Evolutionary conservation across 2,888 invertebrate species (phyloP).

Genomic region (Eupithecia pulchellata): DNA sequence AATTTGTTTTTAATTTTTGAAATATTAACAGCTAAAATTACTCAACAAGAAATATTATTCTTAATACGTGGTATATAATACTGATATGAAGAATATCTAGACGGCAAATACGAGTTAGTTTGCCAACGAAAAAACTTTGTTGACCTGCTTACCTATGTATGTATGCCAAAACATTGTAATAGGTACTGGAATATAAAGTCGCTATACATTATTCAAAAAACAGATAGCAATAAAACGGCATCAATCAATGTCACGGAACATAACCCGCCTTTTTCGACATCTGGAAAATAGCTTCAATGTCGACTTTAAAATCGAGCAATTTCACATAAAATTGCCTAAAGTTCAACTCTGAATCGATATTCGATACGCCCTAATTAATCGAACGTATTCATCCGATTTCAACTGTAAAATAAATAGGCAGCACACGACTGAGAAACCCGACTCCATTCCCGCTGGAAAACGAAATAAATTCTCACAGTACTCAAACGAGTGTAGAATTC

Average conservation of each 20-base stretch:
- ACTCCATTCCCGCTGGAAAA: conserved; percentile 4
- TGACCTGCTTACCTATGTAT: not conserved
- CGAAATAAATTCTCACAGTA: conserved; percentile 42
- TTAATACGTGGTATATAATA: too few species aligned
- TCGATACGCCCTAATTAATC: conserved; percentile 35
- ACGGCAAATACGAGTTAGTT: not conserved
- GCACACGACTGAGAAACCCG: conserved; percentile 1
- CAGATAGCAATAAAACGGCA: conserved; percentile 46
- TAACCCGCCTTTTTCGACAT: conserved; percentile 47
- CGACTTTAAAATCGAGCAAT: conserved; percentile 30
- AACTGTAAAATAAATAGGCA: conserved; percentile 24
- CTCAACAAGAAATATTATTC: too few species aligned
- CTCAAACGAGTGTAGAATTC: conserved; percentile 50
- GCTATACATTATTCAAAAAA: conserved; percentile 16
- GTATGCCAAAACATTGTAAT: conserved; percentile 2
- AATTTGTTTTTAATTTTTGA: too few species aligned
- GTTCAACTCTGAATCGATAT: conserved; percentile 26
- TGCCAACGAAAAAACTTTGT: not conserved
- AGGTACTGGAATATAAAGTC: not conserved
- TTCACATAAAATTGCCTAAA: conserved; percentile 26
- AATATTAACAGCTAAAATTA: too few species aligned
- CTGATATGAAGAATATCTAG: too few species aligned
- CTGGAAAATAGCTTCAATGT: conserved; percentile 28
- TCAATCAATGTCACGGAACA: conserved; percentile 63
- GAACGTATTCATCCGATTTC: conserved; percentile 31